A percentile compares a stretch with the other conserved stretches of the same genome.
These are phyloP conservation scores for Ischnus inquisitorius DNA, from an alignment of 2,888 invertebrate species.

Conservation along the genomic window DNA sequence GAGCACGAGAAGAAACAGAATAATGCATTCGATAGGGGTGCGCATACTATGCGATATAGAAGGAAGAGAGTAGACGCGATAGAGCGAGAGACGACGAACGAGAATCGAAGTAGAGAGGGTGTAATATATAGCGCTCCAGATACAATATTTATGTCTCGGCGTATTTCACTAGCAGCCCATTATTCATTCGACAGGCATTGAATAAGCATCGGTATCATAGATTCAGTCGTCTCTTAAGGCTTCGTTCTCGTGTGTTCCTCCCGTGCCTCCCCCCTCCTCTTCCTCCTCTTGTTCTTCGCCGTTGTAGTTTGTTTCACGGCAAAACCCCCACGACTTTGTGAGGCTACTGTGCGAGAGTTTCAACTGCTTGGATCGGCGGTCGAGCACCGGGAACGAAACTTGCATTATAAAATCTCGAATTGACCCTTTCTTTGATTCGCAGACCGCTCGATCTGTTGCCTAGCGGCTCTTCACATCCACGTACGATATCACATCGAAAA, in stretches of 20 bases:
- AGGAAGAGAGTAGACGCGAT: slow-evolving; percentile 55
- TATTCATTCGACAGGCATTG: slow-evolving; percentile 84
- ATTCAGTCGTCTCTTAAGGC: slow-evolving; percentile 76
- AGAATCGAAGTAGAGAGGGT: slow-evolving; percentile 72
- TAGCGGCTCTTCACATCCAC: neutral
- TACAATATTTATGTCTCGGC: slow-evolving; percentile 84
- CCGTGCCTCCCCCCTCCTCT: neutral
- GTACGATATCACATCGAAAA: neutral
- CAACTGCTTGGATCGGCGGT: slow-evolving; percentile 11
- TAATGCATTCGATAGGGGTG: slow-evolving; percentile 41
- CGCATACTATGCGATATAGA: slow-evolving; percentile 17
- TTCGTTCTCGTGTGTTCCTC: slow-evolving; percentile 43
- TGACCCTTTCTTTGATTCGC: slow-evolving; percentile 12
- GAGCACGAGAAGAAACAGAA: slow-evolving; percentile 15
- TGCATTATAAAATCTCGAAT: slow-evolving; percentile 20
- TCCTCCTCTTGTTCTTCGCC: slow-evolving; percentile 29
- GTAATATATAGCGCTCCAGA: slow-evolving; percentile 85
- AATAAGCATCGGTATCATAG: slow-evolving; percentile 84
- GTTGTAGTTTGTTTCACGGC: slow-evolving; percentile 20
- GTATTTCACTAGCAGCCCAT: slow-evolving; percentile 85
- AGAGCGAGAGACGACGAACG: slow-evolving; percentile 49
- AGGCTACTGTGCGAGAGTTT: slow-evolving; percentile 10
- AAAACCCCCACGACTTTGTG: neutral
- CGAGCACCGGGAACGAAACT: slow-evolving; percentile 24
- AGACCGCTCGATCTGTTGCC: neutral